These are phyloP conservation scores for Acipenser transmontanus DNA, from an alignment of 2,797 vertebrate genomes.

Conservation along the genomic window DNA sequence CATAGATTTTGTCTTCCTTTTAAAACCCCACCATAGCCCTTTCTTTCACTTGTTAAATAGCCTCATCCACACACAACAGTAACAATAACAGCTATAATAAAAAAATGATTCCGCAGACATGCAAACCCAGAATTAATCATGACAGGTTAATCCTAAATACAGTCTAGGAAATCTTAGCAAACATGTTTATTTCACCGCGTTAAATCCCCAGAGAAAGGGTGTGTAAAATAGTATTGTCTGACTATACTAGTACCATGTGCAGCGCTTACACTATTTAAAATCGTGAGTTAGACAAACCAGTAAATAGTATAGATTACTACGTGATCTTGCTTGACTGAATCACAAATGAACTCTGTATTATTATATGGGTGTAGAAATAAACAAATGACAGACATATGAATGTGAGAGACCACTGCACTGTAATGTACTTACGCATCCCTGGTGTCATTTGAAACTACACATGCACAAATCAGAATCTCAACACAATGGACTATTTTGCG, in stretches of 20 bases:
- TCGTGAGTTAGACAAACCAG: no score
- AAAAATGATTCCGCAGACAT: no score
- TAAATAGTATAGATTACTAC: neutral
- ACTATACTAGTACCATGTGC: neutral
- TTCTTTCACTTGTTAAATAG: no score
- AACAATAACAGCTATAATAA: no score
- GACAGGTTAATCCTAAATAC: no score
- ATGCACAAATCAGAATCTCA: neutral
- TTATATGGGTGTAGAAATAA: neutral
- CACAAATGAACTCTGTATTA: neutral
- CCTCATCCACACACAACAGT: no score
- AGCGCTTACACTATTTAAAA: neutral
- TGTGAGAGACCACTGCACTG: conserved; percentile 3
- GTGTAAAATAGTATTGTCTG: neutral
- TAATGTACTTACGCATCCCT: neutral
- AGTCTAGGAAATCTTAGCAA: no score
- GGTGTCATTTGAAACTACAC: conserved; percentile 5
- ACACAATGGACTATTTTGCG: neutral
- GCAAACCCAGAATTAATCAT: no score
- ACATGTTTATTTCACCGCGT: no score
- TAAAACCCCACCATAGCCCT: no score
- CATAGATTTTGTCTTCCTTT: no score
- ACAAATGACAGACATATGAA: conserved; percentile 14
- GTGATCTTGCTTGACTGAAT: neutral
- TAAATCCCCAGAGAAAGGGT: neutral